phyloP scores from a whole-genome alignment of 2,113 vertebrate genomes.

The Ctenodactylus gundi region DNA sequence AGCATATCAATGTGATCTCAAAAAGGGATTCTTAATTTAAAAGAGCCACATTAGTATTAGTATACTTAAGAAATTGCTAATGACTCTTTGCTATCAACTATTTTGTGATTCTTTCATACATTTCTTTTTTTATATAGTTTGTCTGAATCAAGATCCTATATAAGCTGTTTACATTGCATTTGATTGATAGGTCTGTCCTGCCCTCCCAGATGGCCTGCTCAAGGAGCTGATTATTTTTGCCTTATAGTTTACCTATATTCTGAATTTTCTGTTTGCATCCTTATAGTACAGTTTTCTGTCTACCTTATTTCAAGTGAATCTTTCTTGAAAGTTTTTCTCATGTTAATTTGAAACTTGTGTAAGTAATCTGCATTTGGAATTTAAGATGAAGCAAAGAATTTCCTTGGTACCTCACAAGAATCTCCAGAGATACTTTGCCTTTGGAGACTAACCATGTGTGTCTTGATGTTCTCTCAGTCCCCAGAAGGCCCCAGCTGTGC shows the following conservation, averaged over 20 bases:
- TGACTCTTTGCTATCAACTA: too few species aligned
- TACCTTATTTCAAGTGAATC: not conserved
- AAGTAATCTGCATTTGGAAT: slow-evolving; percentile 28
- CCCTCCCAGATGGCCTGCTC: not conserved
- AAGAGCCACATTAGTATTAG: not conserved
- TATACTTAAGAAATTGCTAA: not conserved
- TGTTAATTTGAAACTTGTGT: not conserved
- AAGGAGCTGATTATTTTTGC: not conserved
- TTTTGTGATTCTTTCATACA: too few species aligned
- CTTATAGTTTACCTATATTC: not conserved
- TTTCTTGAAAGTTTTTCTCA: slow-evolving; percentile 35
- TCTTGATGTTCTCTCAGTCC: slow-evolving; percentile 79
- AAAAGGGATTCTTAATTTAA: slow-evolving; percentile 33
- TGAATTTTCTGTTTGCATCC: not conserved
- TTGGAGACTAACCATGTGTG: slow-evolving; percentile 57
- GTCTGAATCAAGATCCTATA: not conserved
- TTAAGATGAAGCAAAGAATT: not conserved
- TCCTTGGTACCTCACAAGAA: not conserved
- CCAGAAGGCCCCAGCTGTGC: slow-evolving; percentile 87
- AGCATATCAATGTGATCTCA: not conserved
- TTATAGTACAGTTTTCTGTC: not conserved
- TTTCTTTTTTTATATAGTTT: not conserved
- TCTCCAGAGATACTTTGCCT: slow-evolving; percentile 17
- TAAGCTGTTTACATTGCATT: not conserved
- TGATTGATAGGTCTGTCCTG: not conserved